Evolutionary conservation across 2,888 invertebrate species (phyloP).

Genomic region (Adelognathus sp.): DNA sequence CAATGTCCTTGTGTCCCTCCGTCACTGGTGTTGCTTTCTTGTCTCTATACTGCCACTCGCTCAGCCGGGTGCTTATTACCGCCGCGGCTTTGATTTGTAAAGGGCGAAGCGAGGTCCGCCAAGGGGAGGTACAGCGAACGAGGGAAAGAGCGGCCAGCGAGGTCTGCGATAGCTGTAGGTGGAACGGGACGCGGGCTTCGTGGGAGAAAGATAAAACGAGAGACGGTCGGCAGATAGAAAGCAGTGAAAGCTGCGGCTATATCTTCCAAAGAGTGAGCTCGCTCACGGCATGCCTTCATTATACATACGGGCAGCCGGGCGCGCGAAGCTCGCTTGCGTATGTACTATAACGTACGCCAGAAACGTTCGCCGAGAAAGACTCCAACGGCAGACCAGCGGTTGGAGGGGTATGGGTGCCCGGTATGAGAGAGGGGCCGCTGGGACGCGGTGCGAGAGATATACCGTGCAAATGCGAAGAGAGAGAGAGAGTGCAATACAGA

Average conservation of each 20-base stretch:
- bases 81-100: slow-evolving; percentile 79
- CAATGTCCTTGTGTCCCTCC: slow-evolving; percentile 22
- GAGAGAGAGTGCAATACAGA: slow-evolving; percentile 45
- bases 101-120: slow-evolving; percentile 66
- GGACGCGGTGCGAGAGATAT: slow-evolving; percentile 27
- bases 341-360: slow-evolving; percentile 13
- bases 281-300: slow-evolving; percentile 68
- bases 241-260: slow-evolving; percentile 70
- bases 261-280: slow-evolving; percentile 65
- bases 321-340: slow-evolving; percentile 63
- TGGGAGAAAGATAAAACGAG: slow-evolving; percentile 50
- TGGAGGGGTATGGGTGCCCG: not conserved
- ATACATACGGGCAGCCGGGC: slow-evolving; percentile 69
- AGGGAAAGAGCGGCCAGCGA: slow-evolving; percentile 41
- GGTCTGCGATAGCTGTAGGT: slow-evolving; percentile 22
- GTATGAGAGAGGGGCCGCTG: slow-evolving; percentile 52
- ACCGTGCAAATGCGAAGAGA: slow-evolving; percentile 43
- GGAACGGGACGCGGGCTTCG: slow-evolving; percentile 19
- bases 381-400: slow-evolving; percentile 44
- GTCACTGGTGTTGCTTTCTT: slow-evolving; percentile 48
- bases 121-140: slow-evolving; percentile 33
- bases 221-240: slow-evolving; percentile 63
- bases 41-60: slow-evolving; percentile 51
- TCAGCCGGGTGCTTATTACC: slow-evolving; percentile 77
- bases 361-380: slow-evolving; percentile 63